Evolutionary conservation across 2,797 vertebrate genomes (phyloP).

Genomic region (Vespertilio murinus): DNA sequence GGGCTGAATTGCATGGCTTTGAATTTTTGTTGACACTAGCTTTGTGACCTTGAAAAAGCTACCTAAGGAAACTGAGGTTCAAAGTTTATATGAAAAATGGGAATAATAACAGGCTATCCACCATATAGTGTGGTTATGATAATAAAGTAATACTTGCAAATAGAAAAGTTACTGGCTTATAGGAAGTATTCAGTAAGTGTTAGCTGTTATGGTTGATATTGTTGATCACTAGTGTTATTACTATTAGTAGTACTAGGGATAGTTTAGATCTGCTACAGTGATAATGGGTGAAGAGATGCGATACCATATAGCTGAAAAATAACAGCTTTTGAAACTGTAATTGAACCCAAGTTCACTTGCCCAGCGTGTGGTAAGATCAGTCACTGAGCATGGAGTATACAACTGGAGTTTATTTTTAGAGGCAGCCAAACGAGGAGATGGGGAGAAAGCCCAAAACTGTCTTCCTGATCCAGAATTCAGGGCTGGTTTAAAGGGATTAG

Average conservation of each 20-base stretch:
- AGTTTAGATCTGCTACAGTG: not conserved
- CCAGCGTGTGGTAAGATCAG: too few species aligned
- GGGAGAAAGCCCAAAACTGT: not conserved
- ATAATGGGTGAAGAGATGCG: not conserved
- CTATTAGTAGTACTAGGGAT: not conserved
- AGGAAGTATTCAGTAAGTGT: constrained; percentile 33
- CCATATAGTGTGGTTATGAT: not conserved
- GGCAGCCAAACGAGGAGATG: not conserved
- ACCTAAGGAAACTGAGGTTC: not conserved
- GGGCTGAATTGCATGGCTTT: constrained; percentile 30
- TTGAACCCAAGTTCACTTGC: not conserved
- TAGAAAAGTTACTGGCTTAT: not conserved
- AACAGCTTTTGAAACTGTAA: constrained; percentile 29
- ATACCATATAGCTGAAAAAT: not conserved
- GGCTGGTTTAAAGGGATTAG: not conserved
- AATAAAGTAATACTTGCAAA: constrained; percentile 35
- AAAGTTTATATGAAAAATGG: constrained; percentile 49
- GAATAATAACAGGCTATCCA: constrained; percentile 27
- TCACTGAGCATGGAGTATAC: not conserved
- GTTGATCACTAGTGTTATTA: constrained; percentile 3
- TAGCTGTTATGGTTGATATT: constrained; percentile 47
- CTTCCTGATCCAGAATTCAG: not conserved
- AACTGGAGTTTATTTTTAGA: not conserved
- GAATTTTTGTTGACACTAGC: not conserved
- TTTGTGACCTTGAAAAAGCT: constrained; percentile 38